Percentiles rank a stretch among this genome's conserved stretches.
Evolutionary conservation across 2,888 invertebrate genomes (phyloP).

Genomic region (Calameuta pallipes): DNA sequence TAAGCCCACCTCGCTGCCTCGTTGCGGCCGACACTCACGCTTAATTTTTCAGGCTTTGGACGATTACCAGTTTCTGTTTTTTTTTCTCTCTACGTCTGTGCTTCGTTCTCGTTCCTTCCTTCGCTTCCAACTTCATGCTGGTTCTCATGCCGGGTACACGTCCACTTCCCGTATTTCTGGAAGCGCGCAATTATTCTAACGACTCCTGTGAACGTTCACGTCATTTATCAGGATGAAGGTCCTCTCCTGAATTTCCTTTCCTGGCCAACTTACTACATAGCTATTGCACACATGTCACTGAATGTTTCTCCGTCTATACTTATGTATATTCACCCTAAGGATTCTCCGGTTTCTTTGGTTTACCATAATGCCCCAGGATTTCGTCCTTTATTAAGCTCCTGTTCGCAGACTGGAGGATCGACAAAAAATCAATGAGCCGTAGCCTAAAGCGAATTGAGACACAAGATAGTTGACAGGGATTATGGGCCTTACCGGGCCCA

Average conservation of each 20-base stretch:
- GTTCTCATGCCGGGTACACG: slow-evolving; percentile 2
- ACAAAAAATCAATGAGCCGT: slow-evolving; percentile 49
- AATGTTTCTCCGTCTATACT: neutral
- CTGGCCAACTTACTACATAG: neutral
- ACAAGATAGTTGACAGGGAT: slow-evolving; percentile 40
- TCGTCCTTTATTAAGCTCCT: neutral
- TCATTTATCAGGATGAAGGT: slow-evolving; percentile 51
- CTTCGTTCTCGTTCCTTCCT: neutral
- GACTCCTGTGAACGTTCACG: slow-evolving; percentile 29
- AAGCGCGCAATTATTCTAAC: slow-evolving; percentile 42
- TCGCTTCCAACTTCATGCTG: neutral
- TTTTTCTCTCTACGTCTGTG: slow-evolving; percentile 13
- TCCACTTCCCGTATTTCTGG: slow-evolving; percentile 44
- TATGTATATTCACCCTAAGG: neutral
- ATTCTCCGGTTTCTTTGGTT: neutral
- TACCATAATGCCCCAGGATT: neutral
- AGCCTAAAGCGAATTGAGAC: slow-evolving; percentile 49
- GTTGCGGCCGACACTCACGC: slow-evolving; percentile 41
- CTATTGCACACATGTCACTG: neutral
- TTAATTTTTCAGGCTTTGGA: slow-evolving; percentile 54
- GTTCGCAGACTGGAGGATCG: slow-evolving; percentile 17
- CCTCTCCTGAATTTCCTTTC: slow-evolving; percentile 14
- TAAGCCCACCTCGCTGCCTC: slow-evolving; percentile 22
- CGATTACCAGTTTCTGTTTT: slow-evolving; percentile 39
- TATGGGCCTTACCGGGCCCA: slow-evolving; percentile 13